phyloP scores from a whole-genome alignment of 2,797 vertebrate species.

The Choloepus didactylus region DNA sequence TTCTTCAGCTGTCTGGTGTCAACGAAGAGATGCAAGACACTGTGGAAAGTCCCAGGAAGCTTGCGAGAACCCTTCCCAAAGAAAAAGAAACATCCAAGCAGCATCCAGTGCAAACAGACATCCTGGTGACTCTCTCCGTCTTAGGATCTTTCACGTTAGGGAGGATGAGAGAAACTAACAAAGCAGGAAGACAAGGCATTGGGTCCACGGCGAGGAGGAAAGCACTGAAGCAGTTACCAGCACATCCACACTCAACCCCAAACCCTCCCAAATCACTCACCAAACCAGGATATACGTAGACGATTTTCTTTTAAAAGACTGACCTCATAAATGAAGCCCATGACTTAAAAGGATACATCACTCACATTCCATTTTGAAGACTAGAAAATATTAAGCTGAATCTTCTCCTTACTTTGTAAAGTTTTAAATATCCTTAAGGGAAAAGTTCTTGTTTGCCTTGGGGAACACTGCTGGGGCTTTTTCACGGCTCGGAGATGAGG shows the following conservation, averaged over 20 bases:
- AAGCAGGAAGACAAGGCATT: background rate
- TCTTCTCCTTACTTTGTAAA: background rate
- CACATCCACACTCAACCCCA: background rate
- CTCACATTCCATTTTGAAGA: background rate
- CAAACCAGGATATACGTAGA: background rate
- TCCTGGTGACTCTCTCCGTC: background rate
- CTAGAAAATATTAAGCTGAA: slow-evolving; percentile 53
- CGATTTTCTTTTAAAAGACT: background rate
- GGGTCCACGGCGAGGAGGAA: background rate
- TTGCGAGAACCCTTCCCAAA: background rate
- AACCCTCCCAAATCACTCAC: background rate
- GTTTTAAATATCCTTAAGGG: slow-evolving; percentile 19
- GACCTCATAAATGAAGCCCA: background rate
- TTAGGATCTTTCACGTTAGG: background rate
- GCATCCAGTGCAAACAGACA: background rate
- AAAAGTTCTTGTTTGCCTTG: background rate
- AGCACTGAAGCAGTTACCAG: background rate
- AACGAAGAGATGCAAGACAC: background rate
- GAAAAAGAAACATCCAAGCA: background rate
- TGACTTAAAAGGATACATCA: background rate
- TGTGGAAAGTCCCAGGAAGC: background rate
- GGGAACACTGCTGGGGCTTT: background rate
- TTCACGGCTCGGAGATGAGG: slow-evolving; percentile 71
- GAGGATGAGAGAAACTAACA: background rate
- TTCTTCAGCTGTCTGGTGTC: background rate